Conservation (phyloP, 2,113 vertebrate species). For the Ptilonorhynchus violaceus region DNA sequence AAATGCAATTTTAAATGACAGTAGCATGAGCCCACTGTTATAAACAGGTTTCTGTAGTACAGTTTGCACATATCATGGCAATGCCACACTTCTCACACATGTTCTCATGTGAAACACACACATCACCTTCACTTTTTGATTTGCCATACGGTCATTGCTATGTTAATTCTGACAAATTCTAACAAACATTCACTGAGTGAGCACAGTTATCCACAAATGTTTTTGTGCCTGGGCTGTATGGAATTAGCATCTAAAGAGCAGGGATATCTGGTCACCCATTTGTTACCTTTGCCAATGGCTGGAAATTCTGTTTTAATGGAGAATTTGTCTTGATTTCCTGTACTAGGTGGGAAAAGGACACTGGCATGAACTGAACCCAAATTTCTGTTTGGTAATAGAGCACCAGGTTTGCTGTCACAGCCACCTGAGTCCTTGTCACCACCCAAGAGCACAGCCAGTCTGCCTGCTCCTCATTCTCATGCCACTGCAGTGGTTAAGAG, state of each 20-base stretch:
- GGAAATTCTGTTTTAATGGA: not conserved
- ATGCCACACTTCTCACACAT: not conserved
- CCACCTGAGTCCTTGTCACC: not conserved
- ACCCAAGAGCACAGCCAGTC: not conserved
- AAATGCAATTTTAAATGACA: not conserved
- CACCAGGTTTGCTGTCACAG: not conserved
- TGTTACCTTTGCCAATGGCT: not conserved
- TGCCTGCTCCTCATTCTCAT: not conserved
- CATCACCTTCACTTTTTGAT: not conserved
- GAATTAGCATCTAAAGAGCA: not conserved
- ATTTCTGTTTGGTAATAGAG: not conserved
- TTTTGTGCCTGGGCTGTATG: not conserved
- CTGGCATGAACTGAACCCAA: not conserved
- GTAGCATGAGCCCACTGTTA: not conserved
- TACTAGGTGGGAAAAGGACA: not conserved
- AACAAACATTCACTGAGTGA: not conserved
- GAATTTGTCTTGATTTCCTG: not conserved
- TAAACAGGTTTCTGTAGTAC: not conserved
- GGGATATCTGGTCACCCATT: not conserved
- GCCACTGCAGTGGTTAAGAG: constrained; percentile 13
- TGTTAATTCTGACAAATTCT: not conserved
- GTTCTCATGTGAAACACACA: not conserved
- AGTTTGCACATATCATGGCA: not conserved
- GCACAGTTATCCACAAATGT: not conserved
- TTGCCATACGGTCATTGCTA: not conserved